Conservation (phyloP, 2,888 invertebrate genomes). For the Sesia apiformis region DNA sequence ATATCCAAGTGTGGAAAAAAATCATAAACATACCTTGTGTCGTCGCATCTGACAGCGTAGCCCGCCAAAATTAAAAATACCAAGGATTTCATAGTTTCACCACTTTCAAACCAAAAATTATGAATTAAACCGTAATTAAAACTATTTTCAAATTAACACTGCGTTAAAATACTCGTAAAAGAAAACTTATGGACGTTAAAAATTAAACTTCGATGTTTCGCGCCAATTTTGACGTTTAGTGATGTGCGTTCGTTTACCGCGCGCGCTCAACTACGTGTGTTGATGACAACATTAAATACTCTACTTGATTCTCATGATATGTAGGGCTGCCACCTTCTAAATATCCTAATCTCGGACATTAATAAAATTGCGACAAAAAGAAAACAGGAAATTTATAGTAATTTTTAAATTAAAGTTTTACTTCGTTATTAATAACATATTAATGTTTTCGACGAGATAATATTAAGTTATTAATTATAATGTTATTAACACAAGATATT, state of each 20-base stretch:
- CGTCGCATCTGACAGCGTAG: conserved; percentile 9
- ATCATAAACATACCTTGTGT: conserved; percentile 4
- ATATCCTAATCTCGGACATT: too few relatives aligned
- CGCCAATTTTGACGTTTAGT: conserved; percentile 28
- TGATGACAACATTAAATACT: conserved; percentile 29
- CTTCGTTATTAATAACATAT: too few relatives aligned
- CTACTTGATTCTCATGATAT: not conserved
- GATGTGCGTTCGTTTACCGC: conserved; percentile 17
- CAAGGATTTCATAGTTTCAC: conserved; percentile 1
- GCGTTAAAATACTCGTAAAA: not conserved
- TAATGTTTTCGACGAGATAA: too few relatives aligned
- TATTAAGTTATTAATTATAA: too few relatives aligned
- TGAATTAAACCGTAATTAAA: not conserved
- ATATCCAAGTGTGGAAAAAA: not conserved
- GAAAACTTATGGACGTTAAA: not conserved
- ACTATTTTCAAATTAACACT: not conserved
- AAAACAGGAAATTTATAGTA: too few relatives aligned
- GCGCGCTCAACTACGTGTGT: conserved; percentile 27
- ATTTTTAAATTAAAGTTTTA: too few relatives aligned
- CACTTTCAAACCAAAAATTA: not conserved
- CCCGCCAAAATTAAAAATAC: conserved; percentile 8
- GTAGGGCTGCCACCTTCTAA: too few relatives aligned
- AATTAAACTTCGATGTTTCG: conserved; percentile 6
- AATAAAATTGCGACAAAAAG: too few relatives aligned
- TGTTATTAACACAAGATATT: too few relatives aligned